Evolutionary conservation across 2,888 invertebrate genomes (phyloP).

Genomic region (Phengaris arion): DNA sequence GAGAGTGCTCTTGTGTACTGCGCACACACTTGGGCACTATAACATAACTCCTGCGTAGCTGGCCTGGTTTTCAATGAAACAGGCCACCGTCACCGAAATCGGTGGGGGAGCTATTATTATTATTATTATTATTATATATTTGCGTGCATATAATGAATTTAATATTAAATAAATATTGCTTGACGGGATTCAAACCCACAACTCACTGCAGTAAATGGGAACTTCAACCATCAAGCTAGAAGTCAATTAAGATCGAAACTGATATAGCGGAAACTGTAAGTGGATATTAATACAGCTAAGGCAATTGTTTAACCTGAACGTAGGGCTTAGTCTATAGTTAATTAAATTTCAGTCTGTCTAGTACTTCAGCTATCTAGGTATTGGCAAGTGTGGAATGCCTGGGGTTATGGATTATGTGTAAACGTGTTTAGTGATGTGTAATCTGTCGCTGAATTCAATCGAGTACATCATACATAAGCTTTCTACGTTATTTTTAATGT

Average conservation of each 20-base stretch:
- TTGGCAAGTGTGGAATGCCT: slow-evolving; percentile 13
- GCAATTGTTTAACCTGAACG: slow-evolving; percentile 35
- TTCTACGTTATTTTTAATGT: too few relatives aligned
- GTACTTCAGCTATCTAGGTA: slow-evolving; percentile 55
- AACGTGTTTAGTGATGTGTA: slow-evolving; percentile 10
- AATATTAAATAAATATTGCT: background rate
- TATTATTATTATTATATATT: too few relatives aligned
- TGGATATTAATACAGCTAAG: slow-evolving; percentile 39
- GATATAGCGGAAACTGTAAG: slow-evolving; percentile 39
- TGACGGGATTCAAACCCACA: background rate
- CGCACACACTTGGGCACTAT: too few relatives aligned
- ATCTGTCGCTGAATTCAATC: background rate
- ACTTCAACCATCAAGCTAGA: slow-evolving; percentile 26
- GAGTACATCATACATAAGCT: too few relatives aligned
- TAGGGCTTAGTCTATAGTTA: slow-evolving; percentile 46
- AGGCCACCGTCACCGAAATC: too few relatives aligned
- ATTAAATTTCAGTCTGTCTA: slow-evolving; percentile 69
- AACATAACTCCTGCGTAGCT: too few relatives aligned
- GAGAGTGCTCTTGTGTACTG: too few relatives aligned
- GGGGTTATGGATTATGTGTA: background rate
- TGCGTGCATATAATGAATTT: too few relatives aligned
- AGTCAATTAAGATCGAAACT: slow-evolving; percentile 48
- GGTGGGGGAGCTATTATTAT: too few relatives aligned
- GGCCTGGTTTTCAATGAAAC: too few relatives aligned
- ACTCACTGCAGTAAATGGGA: background rate